Conservation (phyloP, 2,888 invertebrate genomes). For the Philopedon plagiatum region DNA sequence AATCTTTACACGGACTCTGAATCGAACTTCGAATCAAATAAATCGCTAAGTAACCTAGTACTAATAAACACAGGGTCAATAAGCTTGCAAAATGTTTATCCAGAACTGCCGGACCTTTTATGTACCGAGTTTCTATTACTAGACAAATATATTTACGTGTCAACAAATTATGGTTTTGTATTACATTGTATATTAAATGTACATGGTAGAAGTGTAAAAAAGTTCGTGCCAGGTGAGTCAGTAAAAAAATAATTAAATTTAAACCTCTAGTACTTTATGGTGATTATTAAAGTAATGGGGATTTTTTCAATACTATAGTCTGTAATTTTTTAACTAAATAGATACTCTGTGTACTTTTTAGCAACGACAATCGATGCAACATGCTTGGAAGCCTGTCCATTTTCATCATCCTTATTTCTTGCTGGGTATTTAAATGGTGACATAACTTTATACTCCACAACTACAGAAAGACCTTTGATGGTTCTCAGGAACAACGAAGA, state of each 20-base stretch:
- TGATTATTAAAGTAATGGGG: too few relatives aligned
- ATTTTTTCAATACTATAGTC: too few relatives aligned
- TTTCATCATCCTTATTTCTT: slow-evolving; percentile 69
- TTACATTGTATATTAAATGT: slow-evolving; percentile 66
- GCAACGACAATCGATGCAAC: slow-evolving; percentile 61
- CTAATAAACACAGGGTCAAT: slow-evolving; percentile 68
- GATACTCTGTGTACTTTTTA: slow-evolving; percentile 51
- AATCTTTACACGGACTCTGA: slow-evolving; percentile 65
- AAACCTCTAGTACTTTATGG: background rate
- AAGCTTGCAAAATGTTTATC: slow-evolving; percentile 60
- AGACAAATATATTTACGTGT: slow-evolving; percentile 67
- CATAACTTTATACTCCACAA: slow-evolving; percentile 69
- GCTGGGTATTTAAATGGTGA: slow-evolving; percentile 71
- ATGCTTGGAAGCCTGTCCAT: slow-evolving; percentile 70
- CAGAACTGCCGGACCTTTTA: slow-evolving; percentile 60
- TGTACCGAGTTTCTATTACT: slow-evolving; percentile 69
- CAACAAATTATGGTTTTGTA: slow-evolving; percentile 69
- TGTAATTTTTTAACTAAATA: slow-evolving; percentile 27
- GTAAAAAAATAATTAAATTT: background rate
- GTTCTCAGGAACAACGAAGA: slow-evolving; percentile 63
- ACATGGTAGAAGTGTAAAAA: slow-evolving; percentile 60
- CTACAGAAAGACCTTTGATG: slow-evolving; percentile 67
- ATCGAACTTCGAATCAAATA: slow-evolving; percentile 42
- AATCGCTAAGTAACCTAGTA: slow-evolving; percentile 62
- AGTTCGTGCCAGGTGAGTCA: slow-evolving; percentile 60